Percentiles rank a stretch among this genome's conserved stretches.
These are phyloP conservation scores for human (Homo sapiens) DNA, from an alignment of 2,113 vertebrate species.

Conservation along the genomic window DNA sequence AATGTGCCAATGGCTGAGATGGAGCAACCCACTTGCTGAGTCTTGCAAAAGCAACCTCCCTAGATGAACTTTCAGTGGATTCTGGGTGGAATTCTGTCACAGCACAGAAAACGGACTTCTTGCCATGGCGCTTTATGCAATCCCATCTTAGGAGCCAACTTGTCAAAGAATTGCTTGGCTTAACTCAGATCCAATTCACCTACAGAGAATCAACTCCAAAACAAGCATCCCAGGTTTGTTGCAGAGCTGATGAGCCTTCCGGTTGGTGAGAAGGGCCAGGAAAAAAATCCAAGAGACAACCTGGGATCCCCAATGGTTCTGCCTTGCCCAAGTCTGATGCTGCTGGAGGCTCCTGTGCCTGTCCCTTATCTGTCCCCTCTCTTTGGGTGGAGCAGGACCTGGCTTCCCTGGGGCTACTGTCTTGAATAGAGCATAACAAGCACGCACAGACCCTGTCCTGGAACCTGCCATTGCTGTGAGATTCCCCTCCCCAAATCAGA, in stretches of 20 bases:
- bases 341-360: not conserved
- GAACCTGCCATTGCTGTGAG: not conserved
- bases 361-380: not conserved
- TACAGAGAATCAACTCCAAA: not conserved
- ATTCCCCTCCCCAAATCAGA: not conserved
- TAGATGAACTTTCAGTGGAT: not conserved
- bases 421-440: not conserved
- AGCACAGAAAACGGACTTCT: not conserved
- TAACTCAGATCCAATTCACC: not conserved
- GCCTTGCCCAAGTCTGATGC: no score
- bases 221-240: not conserved
- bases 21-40: not conserved
- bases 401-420: not conserved
- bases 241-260: not conserved
- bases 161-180: not conserved
- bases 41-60: not conserved
- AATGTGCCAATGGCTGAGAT: not conserved
- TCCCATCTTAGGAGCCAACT: not conserved
- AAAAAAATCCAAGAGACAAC: not conserved
- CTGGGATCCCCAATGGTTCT: not conserved
- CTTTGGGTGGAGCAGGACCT: not conserved
- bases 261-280: not conserved
- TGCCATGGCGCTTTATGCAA: not conserved
- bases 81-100: not conserved
- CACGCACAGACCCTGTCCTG: not conserved